phyloP scores from a whole-genome alignment of 1,140 invertebrate species.

The Zaprionus africanus region DNA sequence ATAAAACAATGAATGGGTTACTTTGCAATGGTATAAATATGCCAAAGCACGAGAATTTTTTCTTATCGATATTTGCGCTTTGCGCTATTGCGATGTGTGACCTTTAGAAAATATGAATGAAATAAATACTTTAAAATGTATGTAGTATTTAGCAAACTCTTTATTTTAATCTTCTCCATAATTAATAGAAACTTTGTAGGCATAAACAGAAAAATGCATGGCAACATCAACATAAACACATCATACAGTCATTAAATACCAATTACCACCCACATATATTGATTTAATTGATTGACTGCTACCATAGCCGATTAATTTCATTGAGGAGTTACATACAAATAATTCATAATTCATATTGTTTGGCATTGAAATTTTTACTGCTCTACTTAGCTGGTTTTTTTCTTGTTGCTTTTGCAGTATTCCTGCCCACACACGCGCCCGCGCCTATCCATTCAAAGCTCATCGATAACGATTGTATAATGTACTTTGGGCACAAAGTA shows the following conservation, averaged over 20 bases:
- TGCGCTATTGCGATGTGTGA: not conserved
- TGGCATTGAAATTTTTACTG: slow-evolving; percentile 31
- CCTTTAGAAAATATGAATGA: not conserved
- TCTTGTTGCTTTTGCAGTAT: not conserved
- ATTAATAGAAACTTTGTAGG: not conserved
- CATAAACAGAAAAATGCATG: not conserved
- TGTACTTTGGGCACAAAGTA: slow-evolving; percentile 29
- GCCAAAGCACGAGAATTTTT: not conserved
- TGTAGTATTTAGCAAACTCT: not conserved
- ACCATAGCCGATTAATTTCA: not conserved
- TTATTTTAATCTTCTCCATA: not conserved
- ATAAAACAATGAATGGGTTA: not conserved
- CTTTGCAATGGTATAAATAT: not conserved
- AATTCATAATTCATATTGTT: not conserved
- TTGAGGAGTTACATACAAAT: not conserved
- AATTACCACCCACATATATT: slow-evolving; percentile 17
- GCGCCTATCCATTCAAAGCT: slow-evolving; percentile 41
- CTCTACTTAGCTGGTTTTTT: slow-evolving; percentile 14
- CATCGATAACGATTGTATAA: slow-evolving; percentile 48
- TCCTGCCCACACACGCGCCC: slow-evolving; percentile 19
- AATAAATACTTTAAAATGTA: slow-evolving; percentile 11
- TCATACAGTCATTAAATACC: not conserved
- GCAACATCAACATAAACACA: not conserved
- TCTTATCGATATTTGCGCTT: not conserved
- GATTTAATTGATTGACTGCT: slow-evolving; percentile 8